Percentiles rank a stretch among this genome's conserved stretches.
These are phyloP conservation scores for Sphaeramia orbicularis DNA, from an alignment of 2,797 vertebrate genomes.

Conservation along the genomic window DNA sequence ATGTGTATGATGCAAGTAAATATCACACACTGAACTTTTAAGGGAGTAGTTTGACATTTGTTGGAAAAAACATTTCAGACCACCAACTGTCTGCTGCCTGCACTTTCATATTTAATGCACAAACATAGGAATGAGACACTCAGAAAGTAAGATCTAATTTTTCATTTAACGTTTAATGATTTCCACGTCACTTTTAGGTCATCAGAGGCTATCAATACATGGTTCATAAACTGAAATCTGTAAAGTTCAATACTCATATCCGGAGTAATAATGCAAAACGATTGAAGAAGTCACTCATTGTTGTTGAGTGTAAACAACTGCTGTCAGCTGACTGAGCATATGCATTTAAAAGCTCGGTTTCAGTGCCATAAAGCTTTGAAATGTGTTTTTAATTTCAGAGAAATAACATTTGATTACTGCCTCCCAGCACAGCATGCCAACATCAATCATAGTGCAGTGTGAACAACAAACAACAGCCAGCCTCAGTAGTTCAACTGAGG, in stretches of 20 bases:
- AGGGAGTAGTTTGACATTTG: too few relatives aligned
- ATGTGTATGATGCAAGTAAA: too few relatives aligned
- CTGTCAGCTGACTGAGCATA: conserved; percentile 1
- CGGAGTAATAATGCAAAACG: not conserved
- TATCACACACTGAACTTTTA: too few relatives aligned
- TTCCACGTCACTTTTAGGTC: too few relatives aligned
- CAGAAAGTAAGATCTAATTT: too few relatives aligned
- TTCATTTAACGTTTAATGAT: too few relatives aligned
- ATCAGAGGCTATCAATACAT: too few relatives aligned
- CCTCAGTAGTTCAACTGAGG: conserved; percentile 30
- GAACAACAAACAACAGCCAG: conserved; percentile 48
- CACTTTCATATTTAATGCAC: too few relatives aligned
- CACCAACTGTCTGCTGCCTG: too few relatives aligned
- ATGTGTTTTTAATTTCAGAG: conserved; percentile 54
- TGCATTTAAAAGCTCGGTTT: not conserved
- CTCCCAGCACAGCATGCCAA: conserved; percentile 7
- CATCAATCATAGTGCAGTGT: conserved; percentile 48
- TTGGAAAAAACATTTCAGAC: too few relatives aligned
- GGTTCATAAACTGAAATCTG: not conserved
- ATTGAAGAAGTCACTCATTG: conserved; percentile 4
- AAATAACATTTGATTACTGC: conserved; percentile 58
- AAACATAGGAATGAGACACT: too few relatives aligned
- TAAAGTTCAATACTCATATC: not conserved
- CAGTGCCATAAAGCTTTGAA: conserved; percentile 26
- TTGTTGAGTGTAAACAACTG: conserved; percentile 6